Evolutionary conservation across 2,888 invertebrate species (phyloP).

Genomic region (Nomada fucata): DNA sequence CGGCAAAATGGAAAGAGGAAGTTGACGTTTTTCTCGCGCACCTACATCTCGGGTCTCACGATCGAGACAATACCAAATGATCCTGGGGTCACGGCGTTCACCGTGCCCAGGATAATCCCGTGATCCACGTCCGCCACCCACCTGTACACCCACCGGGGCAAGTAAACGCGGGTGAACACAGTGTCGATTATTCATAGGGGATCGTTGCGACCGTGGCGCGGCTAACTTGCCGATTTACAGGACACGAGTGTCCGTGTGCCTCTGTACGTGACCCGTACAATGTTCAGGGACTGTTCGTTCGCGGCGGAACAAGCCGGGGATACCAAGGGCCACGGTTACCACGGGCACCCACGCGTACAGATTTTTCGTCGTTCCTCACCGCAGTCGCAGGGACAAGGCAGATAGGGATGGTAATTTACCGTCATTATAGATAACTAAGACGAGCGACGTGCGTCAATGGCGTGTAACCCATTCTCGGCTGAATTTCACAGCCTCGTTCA

Average conservation of each 20-base stretch:
- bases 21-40: neutral
- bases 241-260: slow-evolving; percentile 1
- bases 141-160: slow-evolving; percentile 58
- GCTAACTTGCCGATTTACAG: slow-evolving; percentile 48
- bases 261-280: slow-evolving; percentile 14
- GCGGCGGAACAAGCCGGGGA: neutral
- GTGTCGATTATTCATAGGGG: slow-evolving; percentile 67
- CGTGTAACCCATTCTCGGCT: slow-evolving; percentile 14
- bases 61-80: slow-evolving; percentile 48
- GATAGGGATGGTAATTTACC: slow-evolving; percentile 73
- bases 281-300: slow-evolving; percentile 10
- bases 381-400: slow-evolving; percentile 47
- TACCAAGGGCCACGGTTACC: slow-evolving; percentile 24
- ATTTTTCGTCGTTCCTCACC: slow-evolving; percentile 45
- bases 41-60: slow-evolving; percentile 29
- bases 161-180: slow-evolving; percentile 58
- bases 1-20: neutral
- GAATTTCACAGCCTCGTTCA: slow-evolving; percentile 59
- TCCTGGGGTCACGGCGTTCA: slow-evolving; percentile 22
- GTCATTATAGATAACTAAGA: slow-evolving; percentile 64
- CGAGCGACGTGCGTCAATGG: slow-evolving; percentile 23
- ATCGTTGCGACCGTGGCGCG: slow-evolving; percentile 47
- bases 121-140: slow-evolving; percentile 66
- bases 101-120: slow-evolving; percentile 51
- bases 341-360: slow-evolving; percentile 47